Evolutionary conservation across 1,140 invertebrate genomes (phyloP), one percentile per base, ranked within the genome.

Genomic region (Holcopasites calliopsidis): DNA sequence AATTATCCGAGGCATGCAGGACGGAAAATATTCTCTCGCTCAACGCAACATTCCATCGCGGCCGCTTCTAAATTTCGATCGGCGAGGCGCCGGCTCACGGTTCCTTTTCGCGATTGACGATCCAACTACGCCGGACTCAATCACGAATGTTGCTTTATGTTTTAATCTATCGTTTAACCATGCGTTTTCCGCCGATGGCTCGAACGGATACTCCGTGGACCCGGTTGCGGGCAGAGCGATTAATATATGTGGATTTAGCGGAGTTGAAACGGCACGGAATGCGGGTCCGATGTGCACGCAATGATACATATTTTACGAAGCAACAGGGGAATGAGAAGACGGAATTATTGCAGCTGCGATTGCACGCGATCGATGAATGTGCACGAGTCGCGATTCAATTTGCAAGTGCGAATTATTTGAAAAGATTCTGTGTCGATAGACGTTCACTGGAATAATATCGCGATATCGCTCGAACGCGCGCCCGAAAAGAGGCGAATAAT

Each of bases 1-100:
- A 82, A 82, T 82, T 80, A 82, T 80, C n/a, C 21, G 33, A 21
- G 28, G 65, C 76, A 75, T 68, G 50, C n/a, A 10, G 3, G 70
- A 18, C 35, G 62, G n/a, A 57, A 35, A 21, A 7, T n/a, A 35
- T 58, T 40, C 47, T 50, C 28, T 5, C n/a, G 2, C 10, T 18
- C 18, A 4, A 8, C 21, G 16, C 8, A 42, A 23, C 73, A 75
- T 75, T 69, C 54, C 73, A 18, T 28, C n/a, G n/a, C n/a, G n/a
- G n/a, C 21, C n/a, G 11, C 2, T 28, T 18, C 4, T 57, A 28
- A 44, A 57, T 58, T 68, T 42, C 58, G 23, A 21, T 28, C n/a
- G 4, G 23, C 31, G 49, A 42, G 21, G 18, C n/a, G 18, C 7
- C 11, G 7, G n/a, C n/a, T n/a, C n/a, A n/a, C n/a, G n/a, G n/a